Base-by-base conservation (phyloP, 2,113 vertebrate species). In the Calcarius ornatus region DNA sequence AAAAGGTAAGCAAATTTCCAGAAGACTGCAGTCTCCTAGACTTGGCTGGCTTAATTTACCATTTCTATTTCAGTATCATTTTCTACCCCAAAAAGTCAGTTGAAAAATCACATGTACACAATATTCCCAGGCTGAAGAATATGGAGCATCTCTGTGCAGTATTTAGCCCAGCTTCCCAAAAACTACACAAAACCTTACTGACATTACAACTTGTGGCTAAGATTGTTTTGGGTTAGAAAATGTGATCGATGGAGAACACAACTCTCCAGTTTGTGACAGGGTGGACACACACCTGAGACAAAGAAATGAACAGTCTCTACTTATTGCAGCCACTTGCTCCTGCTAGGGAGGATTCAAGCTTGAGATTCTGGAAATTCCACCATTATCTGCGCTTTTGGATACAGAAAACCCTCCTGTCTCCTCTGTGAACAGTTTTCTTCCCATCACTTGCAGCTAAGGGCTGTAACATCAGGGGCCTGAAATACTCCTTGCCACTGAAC, bases 211-310 rank as follows among this genome's bases (percentile, higher is more conserved):
- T 48, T 47, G n/a, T 1, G 3, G 53, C 43, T 51, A 60, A 35
- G 70, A 71, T 56, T 50, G 19, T 50, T 85, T 51, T 66, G 63
- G 73, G 45, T 65, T 86, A 47, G 59, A 63, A 54, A 90, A 78
- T 0, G 2, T 56, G 64, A 53, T 11, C 0, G 0, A 27, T 63
- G 88, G 42, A 77, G 57, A 50, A 42, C 25, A 54, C 0, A 1
- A 75, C 11, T 23, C 31, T 57, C 22, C 56, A 22, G 47, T 37
- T 60, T 31, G 72, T 5, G 1, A 50, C 47, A 35, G 79, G 35
- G 31, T 69, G n/a, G 40, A 56, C 54, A 86, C 61, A 40, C 5
- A 15, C 12, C 22, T 33, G 47, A 80, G 22, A 56, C 69, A 83
- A 56, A 45, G 79, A 66, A 68, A 30, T 31, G 51, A 93, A 73